Percentiles rank a stretch among this genome's conserved stretches.
Evolutionary conservation across 2,888 invertebrate genomes (phyloP).

Genomic region (Drosophila rubida): DNA sequence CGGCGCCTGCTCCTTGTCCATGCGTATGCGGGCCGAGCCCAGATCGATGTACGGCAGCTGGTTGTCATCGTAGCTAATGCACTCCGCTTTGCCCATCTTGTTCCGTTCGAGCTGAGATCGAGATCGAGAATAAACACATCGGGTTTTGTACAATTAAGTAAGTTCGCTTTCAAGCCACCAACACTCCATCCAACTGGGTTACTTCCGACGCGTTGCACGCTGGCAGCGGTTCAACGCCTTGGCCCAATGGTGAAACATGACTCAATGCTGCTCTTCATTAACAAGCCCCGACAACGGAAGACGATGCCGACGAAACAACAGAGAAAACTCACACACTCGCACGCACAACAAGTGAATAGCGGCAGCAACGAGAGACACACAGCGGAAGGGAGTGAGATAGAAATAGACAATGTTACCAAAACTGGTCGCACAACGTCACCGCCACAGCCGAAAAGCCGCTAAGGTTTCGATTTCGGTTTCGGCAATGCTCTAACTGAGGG

Average conservation of each 20-base stretch:
- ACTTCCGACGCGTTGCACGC: constrained; percentile 55
- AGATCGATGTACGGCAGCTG: constrained; percentile 88
- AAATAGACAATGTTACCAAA: constrained; percentile 62
- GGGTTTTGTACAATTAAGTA: constrained; percentile 52
- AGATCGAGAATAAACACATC: constrained; percentile 60
- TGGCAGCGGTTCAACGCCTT: constrained; percentile 67
- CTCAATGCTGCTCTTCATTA: constrained; percentile 72
- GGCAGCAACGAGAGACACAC: constrained; percentile 6
- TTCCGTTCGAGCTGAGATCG: constrained; percentile 55
- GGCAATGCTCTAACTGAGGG: constrained; percentile 45
- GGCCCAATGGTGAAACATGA: constrained; percentile 62
- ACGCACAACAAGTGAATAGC: constrained; percentile 9
- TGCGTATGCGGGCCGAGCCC: constrained; percentile 87
- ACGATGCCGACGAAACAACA: constrained; percentile 31
- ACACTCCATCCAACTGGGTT: constrained; percentile 63
- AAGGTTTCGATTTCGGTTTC: constrained; percentile 27
- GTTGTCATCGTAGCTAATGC: constrained; percentile 86
- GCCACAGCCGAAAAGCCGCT: constrained; percentile 34
- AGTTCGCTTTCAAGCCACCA: neutral
- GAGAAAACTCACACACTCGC: neutral
- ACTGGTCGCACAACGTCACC: constrained; percentile 68
- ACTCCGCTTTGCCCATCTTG: constrained; percentile 76
- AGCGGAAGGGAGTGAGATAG: constrained; percentile 26
- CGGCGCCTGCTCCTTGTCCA: constrained; percentile 88
- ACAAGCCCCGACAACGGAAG: constrained; percentile 52